Base-by-base conservation (phyloP, 2,888 invertebrate species). In the Teinopalpus imperialis region DNA sequence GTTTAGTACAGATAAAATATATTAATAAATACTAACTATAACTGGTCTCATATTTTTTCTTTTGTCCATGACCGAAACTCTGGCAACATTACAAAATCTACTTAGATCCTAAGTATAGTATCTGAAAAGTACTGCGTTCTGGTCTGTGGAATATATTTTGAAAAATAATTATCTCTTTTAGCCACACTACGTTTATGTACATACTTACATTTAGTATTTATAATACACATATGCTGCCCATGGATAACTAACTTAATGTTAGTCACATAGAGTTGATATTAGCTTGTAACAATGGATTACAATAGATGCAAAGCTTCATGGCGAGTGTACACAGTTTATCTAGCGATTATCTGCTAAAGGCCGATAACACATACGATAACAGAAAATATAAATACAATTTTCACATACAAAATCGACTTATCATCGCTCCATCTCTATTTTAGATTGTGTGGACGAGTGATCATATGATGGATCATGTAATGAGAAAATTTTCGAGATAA, bases 71-170 rank as follows among this genome's bases (percentile, higher is more conserved):
- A n/a, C n/a, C n/a, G n/a, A n/a, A n/a, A n/a, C 14, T 12, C 3
- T 77, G 72, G 74, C 74, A 72, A 70, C 68, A 61, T 59, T 59
- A 59, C 58, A 58, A 57, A 55, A 57, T 54, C 35, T 37, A 43
- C 39, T 46, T 48, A 46, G 9, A 34, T 1, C 2, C 40, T 56
- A 49, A 51, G 54, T 67, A 71, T 46, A 67, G 51, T 51, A 54
- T 62, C 63, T 61, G 60, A 73, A 70, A 69, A 67, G 49, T 62
- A 66, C 57, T 55, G 45, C 26, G 48, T 43, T 48, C 30, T 43
- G 47, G 41, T 54, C 49, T 52, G 45, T 50, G 41, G 48, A 55
- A 56, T 41, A 48, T 51, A 1, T 48, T 40, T 56, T 57, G 49
- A 56, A 58, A 58, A 59, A 59, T 53, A 57, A 51, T 46, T 45